Conservation (phyloP, 2,797 vertebrate species). For the Crocidura indochinensis region DNA sequence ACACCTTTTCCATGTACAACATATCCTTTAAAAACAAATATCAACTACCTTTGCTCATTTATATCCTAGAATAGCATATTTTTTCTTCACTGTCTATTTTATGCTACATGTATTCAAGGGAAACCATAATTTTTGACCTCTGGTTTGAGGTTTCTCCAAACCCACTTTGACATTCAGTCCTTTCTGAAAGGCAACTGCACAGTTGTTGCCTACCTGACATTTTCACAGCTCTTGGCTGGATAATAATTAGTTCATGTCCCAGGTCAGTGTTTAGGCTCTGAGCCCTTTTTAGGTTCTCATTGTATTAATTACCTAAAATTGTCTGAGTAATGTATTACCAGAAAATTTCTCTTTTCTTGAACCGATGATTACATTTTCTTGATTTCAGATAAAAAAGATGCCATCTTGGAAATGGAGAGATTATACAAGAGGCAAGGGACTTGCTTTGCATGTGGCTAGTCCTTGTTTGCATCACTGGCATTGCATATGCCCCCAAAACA, state of each 20-base stretch:
- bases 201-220: neutral
- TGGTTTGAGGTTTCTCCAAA: slow-evolving; percentile 40
- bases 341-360: slow-evolving; percentile 45
- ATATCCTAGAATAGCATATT: neutral
- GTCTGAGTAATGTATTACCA: neutral
- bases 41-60: neutral
- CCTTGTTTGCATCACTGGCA: no score
- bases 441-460: no score
- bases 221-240: neutral
- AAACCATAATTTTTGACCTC: neutral
- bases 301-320: neutral
- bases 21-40: slow-evolving; percentile 1
- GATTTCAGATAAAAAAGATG: slow-evolving; percentile 8
- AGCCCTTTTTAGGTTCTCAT: neutral
- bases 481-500: no score
- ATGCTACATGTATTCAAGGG: neutral
- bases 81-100: neutral
- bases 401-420: no score
- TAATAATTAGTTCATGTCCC: neutral
- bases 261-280: neutral
- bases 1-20: neutral
- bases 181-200: neutral
- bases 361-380: slow-evolving; percentile 26
- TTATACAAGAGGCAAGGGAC: no score
- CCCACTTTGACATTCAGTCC: neutral